Evolutionary conservation across 2,113 vertebrate genomes (phyloP), one percentile per base, ranked within the genome.

Genomic region (Abramis brama): DNA sequence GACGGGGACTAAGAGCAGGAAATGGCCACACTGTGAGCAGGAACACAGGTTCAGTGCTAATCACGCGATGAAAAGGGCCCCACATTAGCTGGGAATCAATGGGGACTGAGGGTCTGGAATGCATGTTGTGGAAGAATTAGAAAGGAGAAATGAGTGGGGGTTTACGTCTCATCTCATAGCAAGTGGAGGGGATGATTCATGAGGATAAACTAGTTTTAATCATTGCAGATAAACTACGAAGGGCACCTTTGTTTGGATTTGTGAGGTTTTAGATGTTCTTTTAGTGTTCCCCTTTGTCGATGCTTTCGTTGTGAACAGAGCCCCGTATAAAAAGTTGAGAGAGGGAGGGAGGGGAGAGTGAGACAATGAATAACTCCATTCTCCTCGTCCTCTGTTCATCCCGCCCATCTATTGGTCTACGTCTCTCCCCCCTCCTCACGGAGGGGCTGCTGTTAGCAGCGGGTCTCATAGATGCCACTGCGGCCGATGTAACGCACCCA

Each of bases 401-500:
- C 19, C 10, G 21, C n/a, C 86, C 30, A 12, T 80, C 60, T 79
- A 79, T 47, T 27, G 30, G 17, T 10, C 21, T 36, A 59, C 39
- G 19, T 59, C 82, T 59, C 76, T 33, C 9, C 33, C 25, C 23
- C 66, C 47, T 36, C 80, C 76, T 64, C 52, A 3, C 27, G 36
- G 90, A 80, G 83, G 88, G 88, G 86, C 79, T 21, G 70, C 89
- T 92, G 96, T 95, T 97, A 99, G 95, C 98, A 99, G 92, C 98
- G 97, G 2, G 98, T 99, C 95, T 99, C 98, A 11, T 99, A 99
- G 95, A 99, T 99, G 90, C 98, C 98, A 0, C 98, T 99, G 90
- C 98, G 96, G 87, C 98, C 98, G 12, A 99, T 99, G 96, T 99
- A 99, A 89, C 98, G 97, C 92, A 99, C 98, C 98, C 98, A 99